Base-by-base conservation (phyloP, 2,797 vertebrate species). In the Anguilla pacifica region DNA sequence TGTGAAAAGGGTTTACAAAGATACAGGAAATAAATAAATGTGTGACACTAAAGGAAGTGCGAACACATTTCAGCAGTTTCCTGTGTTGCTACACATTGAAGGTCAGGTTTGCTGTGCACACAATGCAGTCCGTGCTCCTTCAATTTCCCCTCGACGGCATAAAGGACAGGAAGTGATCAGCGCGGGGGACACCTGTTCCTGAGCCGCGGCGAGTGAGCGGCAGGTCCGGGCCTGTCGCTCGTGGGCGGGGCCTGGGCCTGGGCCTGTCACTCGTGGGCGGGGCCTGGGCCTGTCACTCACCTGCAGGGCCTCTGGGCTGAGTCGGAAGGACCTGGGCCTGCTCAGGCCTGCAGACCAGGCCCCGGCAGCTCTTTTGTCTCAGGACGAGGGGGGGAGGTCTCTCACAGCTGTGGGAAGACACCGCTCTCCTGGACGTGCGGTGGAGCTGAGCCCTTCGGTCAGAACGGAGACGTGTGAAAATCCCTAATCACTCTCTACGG, bases 381-480 rank as follows among this genome's bases (percentile, higher is more conserved):
- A 51, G 22, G n/a, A 39, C 5, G 49, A 25, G 67, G 64, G 17
- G 46, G 19, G 11, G 43, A 82, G 43, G 2, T 49, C 43, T 82
- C 43, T 25, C 79, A n/a, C 79, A 82, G 79, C 79, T 51, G 77
- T 43, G 79, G 79, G 79, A 82, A n/a, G 79, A 82, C 43, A 82
- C 46, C 46, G 7, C 79, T 82, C 79, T n/a, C 35, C 79, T 10
- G 46, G 46, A 51, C n/a, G 43, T 10, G 46, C 43, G n/a, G 39
- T 51, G 13, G 79, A 82, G 46, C 6, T 82, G 79, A 51, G 19
- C 46, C 79, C 46, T 82, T 2, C 19, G 19, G 77, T 81, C 43
- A 11, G 35, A 74, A 25, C 22, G 46, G 79, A 82, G 79, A 82
- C 6, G 6, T 46, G 77, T 25, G 39, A 22, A 81, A 81, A n/a